phyloP scores from a whole-genome alignment of 2,888 invertebrate species.

The Brenthis hecate region DNA sequence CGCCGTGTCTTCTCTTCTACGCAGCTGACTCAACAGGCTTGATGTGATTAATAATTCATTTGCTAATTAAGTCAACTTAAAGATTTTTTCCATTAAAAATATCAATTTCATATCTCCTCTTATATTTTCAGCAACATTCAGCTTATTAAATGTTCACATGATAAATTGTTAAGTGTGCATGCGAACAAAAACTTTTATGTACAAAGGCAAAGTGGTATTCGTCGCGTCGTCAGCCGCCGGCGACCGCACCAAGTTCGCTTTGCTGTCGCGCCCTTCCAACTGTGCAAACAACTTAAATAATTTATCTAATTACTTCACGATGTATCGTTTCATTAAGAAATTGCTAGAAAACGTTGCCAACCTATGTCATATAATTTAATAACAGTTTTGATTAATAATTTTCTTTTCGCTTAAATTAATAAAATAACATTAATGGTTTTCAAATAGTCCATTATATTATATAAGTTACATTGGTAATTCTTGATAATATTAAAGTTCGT shows the following conservation, averaged over 20 bases:
- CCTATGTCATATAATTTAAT: conserved; percentile 15
- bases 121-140: no score
- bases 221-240: conserved; percentile 41
- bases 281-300: conserved; percentile 43
- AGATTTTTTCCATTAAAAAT: no score
- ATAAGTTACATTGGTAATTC: conserved; percentile 50
- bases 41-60: background rate
- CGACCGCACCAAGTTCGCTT: conserved; percentile 42
- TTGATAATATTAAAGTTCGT: conserved; percentile 55
- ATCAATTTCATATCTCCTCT: no score
- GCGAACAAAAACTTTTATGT: conserved; percentile 34
- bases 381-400: conserved; percentile 9
- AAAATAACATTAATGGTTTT: background rate
- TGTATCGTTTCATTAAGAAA: conserved; percentile 43
- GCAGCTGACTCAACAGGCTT: conserved; percentile 2
- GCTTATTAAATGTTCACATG: no score
- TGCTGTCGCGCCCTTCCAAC: conserved; percentile 40
- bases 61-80: background rate
- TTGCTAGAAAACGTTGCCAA: conserved; percentile 34
- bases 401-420: conserved; percentile 4
- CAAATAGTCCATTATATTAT: conserved; percentile 31
- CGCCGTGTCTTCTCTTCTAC: conserved; percentile 26
- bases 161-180: background rate
- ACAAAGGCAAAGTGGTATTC: conserved; percentile 39
- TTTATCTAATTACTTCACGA: conserved; percentile 43